These are phyloP conservation scores for Pecten maximus DNA, from an alignment of 2,888 invertebrate species.

Conservation along the genomic window DNA sequence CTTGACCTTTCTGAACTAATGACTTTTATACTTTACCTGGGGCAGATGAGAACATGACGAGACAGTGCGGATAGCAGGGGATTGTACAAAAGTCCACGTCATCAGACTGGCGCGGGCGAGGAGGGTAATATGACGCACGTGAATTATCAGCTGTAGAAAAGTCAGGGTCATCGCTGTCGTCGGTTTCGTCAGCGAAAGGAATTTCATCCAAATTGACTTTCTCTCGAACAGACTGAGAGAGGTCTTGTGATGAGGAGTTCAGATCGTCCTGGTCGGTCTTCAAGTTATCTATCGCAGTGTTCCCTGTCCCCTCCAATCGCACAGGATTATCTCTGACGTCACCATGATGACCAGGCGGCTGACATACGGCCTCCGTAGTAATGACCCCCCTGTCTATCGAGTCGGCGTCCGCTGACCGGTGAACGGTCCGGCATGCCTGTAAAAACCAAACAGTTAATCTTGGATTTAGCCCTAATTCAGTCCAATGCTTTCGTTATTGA, in stretches of 20 bases:
- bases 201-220: background rate
- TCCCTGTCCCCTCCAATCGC: background rate
- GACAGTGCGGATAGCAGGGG: background rate
- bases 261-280: background rate
- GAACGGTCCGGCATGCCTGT: background rate
- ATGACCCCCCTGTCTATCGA: background rate
- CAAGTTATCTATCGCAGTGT: too few species aligned
- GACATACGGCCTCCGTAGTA: background rate
- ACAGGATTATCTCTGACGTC: background rate
- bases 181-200: background rate
- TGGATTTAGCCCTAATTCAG: too few species aligned
- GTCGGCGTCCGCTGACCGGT: background rate
- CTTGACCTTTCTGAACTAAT: too few species aligned
- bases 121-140: background rate
- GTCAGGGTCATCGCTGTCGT: background rate
- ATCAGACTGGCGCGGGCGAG: background rate
- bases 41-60: slow-evolving; percentile 7
- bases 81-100: background rate
- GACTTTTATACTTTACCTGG: background rate
- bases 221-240: background rate
- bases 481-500: too few species aligned
- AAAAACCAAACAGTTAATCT: background rate
- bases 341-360: background rate
- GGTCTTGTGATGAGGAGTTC: background rate
- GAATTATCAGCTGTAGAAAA: background rate